Evolutionary conservation across 2,113 vertebrate species (phyloP).

Genomic region (Bufo bufo): DNA sequence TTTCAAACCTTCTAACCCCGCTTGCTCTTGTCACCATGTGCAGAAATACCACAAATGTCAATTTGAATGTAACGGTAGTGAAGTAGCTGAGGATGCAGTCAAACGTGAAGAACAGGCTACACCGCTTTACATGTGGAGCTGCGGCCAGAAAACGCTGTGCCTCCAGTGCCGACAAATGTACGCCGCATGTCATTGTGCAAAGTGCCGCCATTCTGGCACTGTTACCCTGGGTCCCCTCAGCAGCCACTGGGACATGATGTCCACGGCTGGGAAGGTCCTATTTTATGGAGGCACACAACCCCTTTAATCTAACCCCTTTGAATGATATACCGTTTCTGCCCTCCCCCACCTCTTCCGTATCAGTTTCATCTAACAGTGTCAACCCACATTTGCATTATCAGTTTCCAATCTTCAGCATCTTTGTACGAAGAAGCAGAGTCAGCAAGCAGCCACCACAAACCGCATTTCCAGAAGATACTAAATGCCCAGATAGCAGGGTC

Average conservation of each 20-base stretch:
- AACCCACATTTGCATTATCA: background rate
- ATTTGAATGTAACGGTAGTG: constrained; percentile 11
- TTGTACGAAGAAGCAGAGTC: background rate
- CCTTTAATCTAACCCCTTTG: too few species aligned
- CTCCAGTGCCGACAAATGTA: background rate
- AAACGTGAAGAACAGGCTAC: background rate
- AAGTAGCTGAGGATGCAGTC: background rate
- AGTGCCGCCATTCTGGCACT: background rate
- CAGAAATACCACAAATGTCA: constrained; percentile 4
- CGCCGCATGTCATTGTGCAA: background rate
- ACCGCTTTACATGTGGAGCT: background rate
- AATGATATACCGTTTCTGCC: background rate
- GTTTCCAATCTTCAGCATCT: background rate
- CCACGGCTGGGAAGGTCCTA: too few species aligned
- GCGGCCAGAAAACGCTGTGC: background rate
- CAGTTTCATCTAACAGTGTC: background rate
- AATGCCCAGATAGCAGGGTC: background rate
- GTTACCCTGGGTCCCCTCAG: background rate
- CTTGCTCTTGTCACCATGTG: background rate
- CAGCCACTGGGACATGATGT: background rate
- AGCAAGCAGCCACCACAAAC: background rate
- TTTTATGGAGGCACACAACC: too few species aligned
- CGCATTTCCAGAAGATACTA: background rate
- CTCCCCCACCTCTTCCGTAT: background rate
- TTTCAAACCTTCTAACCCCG: background rate